These are phyloP conservation scores for Gonocerus acuteangulatus DNA, from an alignment of 2,888 invertebrate genomes.

Conservation along the genomic window DNA sequence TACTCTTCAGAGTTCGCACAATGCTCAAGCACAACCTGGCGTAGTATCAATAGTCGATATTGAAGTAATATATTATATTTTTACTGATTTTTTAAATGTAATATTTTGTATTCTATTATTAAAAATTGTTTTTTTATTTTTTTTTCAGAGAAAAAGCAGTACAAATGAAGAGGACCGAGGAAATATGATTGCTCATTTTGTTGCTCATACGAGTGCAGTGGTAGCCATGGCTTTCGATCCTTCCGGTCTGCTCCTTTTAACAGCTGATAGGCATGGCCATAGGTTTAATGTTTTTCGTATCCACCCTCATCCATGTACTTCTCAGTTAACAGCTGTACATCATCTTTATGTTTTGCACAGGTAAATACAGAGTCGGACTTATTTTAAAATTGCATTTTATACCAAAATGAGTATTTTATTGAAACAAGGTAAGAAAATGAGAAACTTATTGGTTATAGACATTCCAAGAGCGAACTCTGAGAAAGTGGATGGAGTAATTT, in stretches of 20 bases:
- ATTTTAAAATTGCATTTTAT: no score
- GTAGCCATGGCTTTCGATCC: conserved; percentile 85
- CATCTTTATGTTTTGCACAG: conserved; percentile 86
- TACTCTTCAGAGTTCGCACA: conserved; percentile 42
- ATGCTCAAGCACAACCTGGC: conserved; percentile 65
- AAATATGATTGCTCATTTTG: conserved; percentile 78
- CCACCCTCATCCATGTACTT: conserved; percentile 84
- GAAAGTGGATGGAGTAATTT: no score
- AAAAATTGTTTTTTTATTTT: conserved; percentile 4
- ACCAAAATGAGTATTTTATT: no score
- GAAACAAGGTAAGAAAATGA: no score
- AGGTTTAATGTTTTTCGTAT: conserved; percentile 94
- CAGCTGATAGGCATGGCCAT: conserved; percentile 86
- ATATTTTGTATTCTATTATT: no score
- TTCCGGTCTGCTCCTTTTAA: conserved; percentile 79
- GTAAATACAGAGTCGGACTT: conserved; percentile 28
- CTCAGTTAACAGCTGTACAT: conserved; percentile 80
- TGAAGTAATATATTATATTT: conserved; percentile 38
- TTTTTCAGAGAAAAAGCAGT: conserved; percentile 24
- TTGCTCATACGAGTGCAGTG: conserved; percentile 79
- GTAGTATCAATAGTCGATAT: conserved; percentile 76
- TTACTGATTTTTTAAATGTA: no score
- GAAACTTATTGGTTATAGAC: no score
- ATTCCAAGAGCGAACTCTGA: no score
- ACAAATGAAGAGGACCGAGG: conserved; percentile 46